Conservation (phyloP, 2,888 invertebrate species). For the Sclerodermus sp. region DNA sequence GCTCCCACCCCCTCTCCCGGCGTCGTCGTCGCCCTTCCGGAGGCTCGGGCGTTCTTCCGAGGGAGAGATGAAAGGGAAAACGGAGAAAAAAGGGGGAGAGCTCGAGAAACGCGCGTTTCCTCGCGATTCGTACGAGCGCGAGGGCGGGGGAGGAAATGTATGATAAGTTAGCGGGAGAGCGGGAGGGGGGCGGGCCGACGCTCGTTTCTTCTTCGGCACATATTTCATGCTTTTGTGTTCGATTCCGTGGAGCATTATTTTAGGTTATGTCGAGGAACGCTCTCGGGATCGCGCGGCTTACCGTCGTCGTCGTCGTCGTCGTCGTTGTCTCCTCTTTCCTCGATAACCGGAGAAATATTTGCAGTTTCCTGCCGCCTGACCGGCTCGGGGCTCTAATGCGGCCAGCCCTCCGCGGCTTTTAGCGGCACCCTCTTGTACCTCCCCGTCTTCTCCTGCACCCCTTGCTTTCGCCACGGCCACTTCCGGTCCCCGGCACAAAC, state of each 20-base stretch:
- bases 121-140: background rate
- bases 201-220: conserved; percentile 28
- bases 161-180: conserved; percentile 51
- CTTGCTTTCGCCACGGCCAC: too few species aligned
- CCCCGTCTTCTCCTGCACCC: background rate
- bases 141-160: conserved; percentile 37
- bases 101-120: too few species aligned
- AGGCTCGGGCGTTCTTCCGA: too few species aligned
- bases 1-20: too few species aligned
- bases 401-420: conserved; percentile 17
- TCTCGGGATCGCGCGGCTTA: conserved; percentile 46
- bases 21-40: too few species aligned
- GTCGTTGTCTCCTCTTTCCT: conserved; percentile 12
- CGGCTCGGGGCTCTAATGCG: conserved; percentile 27
- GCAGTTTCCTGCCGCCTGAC: conserved; percentile 41
- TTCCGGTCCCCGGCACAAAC: too few species aligned
- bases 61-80: too few species aligned
- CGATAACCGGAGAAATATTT: conserved; percentile 49
- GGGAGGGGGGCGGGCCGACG: conserved; percentile 42
- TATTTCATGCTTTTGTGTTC: conserved; percentile 59
- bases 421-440: background rate
- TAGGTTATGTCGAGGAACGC: conserved; percentile 53
- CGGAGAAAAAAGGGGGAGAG: too few species aligned
- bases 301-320: too few species aligned
- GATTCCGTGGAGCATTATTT: conserved; percentile 57